Evolutionary conservation across 1,140 invertebrate genomes (phyloP), one percentile per base, ranked within the genome.

Genomic region (Caerostris extrusa): DNA sequence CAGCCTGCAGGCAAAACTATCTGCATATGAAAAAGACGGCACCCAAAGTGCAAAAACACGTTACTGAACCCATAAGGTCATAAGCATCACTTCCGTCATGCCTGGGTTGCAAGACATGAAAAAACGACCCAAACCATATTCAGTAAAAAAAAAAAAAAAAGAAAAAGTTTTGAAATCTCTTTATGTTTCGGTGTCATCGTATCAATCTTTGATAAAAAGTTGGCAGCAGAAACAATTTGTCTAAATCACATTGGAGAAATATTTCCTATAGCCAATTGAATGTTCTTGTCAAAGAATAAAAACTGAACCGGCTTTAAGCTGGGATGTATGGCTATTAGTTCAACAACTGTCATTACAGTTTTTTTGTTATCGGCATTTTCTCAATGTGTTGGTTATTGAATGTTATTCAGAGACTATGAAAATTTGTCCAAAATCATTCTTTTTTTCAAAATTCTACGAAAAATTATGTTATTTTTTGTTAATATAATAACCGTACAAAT

Each of bases 11-110:
- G 34, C 12, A 77, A 3, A 4, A 77, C 14, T 19, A 77, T 77
- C 53, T 77, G 71, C 71, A 77, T 77, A 77, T 12, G 71, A 50
- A 77, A 77, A 77, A 19, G 71, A 77, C 34, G 71, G 71, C 71
- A 77, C 71, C 71, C 71, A 77, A 50, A 34, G 10, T 50, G 71
- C 71, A 34, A 77, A 77, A 77, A 77, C 61, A 64, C 71, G 71
- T 77, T 50, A 34, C 34, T 77, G 71, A 77, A 77, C 71, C 71
- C 71, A 50, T 50, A 53, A 50, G 71, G 71, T 77, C 71, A 77
- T 17, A 50, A 77, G 71, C 53, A 77, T 14, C 71, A 77, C 34
- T 77, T 77, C 71, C 71, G 71, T 77, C 71, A 77, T 77, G 71
- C 71, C 71, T 50, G 71, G 10, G 50, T 50, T 77, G 71, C 71